phyloP scores from a whole-genome alignment of 2,113 vertebrate genomes.

The Crocuta crocuta region DNA sequence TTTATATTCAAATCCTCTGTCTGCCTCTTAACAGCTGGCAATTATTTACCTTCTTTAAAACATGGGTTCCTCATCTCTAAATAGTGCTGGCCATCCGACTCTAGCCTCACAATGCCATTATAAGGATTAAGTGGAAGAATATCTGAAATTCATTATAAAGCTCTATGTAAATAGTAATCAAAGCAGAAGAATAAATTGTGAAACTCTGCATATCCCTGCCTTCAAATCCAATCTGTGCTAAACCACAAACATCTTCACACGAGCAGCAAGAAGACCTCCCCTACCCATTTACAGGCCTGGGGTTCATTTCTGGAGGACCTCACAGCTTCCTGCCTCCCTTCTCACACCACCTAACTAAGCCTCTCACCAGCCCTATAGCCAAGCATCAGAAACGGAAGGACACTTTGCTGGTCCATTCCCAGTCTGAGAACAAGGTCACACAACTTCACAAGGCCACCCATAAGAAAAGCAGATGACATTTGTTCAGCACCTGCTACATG shows the following conservation, averaged over 20 bases:
- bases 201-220: background rate
- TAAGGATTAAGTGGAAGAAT: background rate
- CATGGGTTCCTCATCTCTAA: background rate
- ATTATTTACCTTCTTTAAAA: background rate
- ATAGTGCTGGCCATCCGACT: background rate
- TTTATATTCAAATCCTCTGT: background rate
- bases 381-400: background rate
- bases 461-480: background rate
- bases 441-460: rapidly evolving
- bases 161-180: background rate
- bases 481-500: background rate
- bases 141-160: background rate
- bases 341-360: background rate
- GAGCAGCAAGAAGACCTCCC: background rate
- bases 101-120: background rate
- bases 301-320: background rate
- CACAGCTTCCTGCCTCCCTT: no score
- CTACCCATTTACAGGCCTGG: background rate
- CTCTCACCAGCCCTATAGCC: background rate
- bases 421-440: background rate
- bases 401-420: no score
- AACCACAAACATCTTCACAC: background rate
- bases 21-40: background rate
- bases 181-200: background rate
- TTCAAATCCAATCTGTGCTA: background rate